phyloP scores from a whole-genome alignment of 2,888 invertebrate species.

The Colletes collaris region DNA sequence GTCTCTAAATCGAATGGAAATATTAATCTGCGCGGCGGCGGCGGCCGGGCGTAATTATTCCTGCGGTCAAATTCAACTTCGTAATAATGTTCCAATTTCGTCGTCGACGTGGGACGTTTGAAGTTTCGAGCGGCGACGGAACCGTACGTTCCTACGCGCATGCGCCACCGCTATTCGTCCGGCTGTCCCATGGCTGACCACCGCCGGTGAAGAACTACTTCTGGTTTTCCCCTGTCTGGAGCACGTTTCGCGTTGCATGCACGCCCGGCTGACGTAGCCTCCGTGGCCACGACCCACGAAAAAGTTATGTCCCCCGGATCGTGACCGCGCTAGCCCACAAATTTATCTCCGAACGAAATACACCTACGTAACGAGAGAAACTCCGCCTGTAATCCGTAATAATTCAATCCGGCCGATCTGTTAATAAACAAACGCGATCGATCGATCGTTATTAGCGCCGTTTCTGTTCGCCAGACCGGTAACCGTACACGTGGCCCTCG shows the following conservation, averaged over 20 bases:
- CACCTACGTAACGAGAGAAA: not conserved
- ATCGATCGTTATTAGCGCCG: slow-evolving; percentile 8
- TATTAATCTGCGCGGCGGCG: slow-evolving; percentile 74
- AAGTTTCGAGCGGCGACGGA: slow-evolving; percentile 56
- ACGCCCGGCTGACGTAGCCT: slow-evolving; percentile 32
- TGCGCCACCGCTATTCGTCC: slow-evolving; percentile 57
- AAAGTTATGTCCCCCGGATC: slow-evolving; percentile 37
- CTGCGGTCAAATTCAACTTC: slow-evolving; percentile 72
- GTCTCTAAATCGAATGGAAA: slow-evolving; percentile 77
- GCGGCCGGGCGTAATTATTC: slow-evolving; percentile 73
- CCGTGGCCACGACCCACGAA: slow-evolving; percentile 13
- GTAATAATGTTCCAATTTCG: slow-evolving; percentile 78
- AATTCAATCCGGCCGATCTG: slow-evolving; percentile 28
- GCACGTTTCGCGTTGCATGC: slow-evolving; percentile 40
- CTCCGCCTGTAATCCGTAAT: slow-evolving; percentile 16
- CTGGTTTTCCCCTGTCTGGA: slow-evolving; percentile 42
- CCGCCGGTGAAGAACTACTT: slow-evolving; percentile 72
- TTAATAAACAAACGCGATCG: slow-evolving; percentile 38
- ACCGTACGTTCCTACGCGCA: slow-evolving; percentile 1
- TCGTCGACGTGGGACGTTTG: slow-evolving; percentile 66
- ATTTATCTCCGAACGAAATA: slow-evolving; percentile 40
- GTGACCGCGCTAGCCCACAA: slow-evolving; percentile 44
- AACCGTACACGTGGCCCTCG: no score
- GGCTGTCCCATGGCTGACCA: slow-evolving; percentile 67
- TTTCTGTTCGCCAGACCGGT: no score